Conservation (phyloP, 1,140 invertebrate genomes). For the Caerostris extrusa region DNA sequence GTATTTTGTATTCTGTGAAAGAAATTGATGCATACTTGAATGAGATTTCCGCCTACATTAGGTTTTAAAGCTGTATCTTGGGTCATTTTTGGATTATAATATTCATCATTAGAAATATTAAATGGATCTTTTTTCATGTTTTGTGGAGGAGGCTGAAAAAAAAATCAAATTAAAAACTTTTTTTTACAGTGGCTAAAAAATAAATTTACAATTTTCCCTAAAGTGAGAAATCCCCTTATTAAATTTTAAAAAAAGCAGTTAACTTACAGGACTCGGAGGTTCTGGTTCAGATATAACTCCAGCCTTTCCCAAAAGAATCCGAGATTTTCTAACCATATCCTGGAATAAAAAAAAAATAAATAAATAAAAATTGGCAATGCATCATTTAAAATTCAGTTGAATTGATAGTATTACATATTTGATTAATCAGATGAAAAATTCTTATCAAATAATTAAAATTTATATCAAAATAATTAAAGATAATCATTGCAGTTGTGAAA, state of each 20-base stretch:
- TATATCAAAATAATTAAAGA: not conserved
- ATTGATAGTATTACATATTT: not conserved
- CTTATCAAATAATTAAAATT: not conserved
- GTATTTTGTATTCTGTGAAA: slow-evolving; percentile 15
- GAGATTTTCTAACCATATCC: slow-evolving; percentile 88
- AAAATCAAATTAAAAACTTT: not conserved
- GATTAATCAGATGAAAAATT: not conserved
- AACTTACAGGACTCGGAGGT: slow-evolving; percentile 84
- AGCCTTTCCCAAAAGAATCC: slow-evolving; percentile 96
- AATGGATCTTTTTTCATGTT: slow-evolving; percentile 96
- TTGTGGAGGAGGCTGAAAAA: slow-evolving; percentile 86
- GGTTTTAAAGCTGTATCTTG: slow-evolving; percentile 82
- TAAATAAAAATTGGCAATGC: not conserved
- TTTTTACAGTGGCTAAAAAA: not conserved
- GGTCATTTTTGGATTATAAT: slow-evolving; percentile 93
- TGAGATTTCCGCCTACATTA: slow-evolving; percentile 82
- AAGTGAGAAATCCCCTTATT: not conserved
- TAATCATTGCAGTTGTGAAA: not conserved
- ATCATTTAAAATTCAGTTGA: slow-evolving; percentile 29
- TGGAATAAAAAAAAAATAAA: slow-evolving; percentile 40
- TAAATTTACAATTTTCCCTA: not conserved
- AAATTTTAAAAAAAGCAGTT: not conserved
- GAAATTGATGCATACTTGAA: slow-evolving; percentile 77
- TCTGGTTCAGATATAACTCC: slow-evolving; percentile 96
- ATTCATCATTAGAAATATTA: slow-evolving; percentile 99